phyloP scores from a whole-genome alignment of 2,797 vertebrate species.

The Pangasius macronema region DNA sequence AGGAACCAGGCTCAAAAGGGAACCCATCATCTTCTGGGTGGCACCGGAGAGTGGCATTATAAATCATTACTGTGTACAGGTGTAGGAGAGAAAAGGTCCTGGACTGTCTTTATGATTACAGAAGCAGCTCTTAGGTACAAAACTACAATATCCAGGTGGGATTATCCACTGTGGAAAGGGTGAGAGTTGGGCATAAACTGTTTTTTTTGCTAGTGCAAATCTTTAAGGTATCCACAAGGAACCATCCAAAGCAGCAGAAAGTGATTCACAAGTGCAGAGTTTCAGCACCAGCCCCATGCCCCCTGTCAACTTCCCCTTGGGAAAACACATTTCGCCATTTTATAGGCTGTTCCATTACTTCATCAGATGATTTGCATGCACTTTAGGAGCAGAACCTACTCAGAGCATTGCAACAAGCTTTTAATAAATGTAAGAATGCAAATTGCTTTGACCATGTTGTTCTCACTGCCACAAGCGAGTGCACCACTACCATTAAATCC shows the following conservation, averaged over 20 bases:
- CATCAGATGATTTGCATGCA: neutral
- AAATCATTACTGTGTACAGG: neutral
- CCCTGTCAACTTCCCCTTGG: neutral
- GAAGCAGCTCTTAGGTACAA: neutral
- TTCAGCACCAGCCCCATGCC: neutral
- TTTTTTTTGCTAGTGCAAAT: neutral
- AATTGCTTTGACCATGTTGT: neutral
- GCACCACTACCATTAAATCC: neutral
- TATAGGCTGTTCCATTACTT: neutral
- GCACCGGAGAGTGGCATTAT: neutral
- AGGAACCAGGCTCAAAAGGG: neutral
- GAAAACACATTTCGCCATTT: neutral
- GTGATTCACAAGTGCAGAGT: neutral
- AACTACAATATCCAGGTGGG: neutral
- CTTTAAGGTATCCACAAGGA: slow-evolving; percentile 1
- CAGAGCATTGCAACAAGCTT: neutral
- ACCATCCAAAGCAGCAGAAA: neutral
- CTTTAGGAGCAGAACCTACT: neutral
- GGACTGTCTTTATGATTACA: neutral
- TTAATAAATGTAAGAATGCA: neutral
- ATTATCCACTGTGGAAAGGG: neutral
- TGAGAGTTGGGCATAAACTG: neutral
- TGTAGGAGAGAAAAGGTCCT: neutral
- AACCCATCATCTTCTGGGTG: neutral
- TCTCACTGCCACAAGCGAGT: neutral